Conservation (phyloP, 2,888 invertebrate genomes). For the Machimus rusticus region DNA sequence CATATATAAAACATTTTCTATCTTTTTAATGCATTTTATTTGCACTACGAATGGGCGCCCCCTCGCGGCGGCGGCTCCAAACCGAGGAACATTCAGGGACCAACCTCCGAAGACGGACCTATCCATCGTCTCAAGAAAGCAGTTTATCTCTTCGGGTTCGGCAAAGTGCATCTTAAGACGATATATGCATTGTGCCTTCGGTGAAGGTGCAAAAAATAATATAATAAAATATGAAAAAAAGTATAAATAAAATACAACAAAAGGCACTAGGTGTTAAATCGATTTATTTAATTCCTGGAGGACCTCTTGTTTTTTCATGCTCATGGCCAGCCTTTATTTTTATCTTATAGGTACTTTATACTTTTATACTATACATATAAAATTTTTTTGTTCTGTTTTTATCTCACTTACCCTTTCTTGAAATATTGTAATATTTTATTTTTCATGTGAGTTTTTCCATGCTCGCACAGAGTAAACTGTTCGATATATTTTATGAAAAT, state of each 20-base stretch:
- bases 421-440: neutral
- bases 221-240: neutral
- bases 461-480: neutral
- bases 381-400: neutral
- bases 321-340: neutral
- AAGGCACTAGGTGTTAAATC: slow-evolving; percentile 32
- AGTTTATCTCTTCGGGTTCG: neutral
- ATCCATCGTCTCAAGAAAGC: neutral
- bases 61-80: neutral
- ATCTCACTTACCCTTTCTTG: neutral
- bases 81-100: neutral
- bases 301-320: neutral
- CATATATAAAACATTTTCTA: neutral
- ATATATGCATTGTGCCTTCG: neutral
- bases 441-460: slow-evolving; percentile 10
- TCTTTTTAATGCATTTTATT: slow-evolving; percentile 5
- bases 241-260: neutral
- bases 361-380: too few relatives aligned
- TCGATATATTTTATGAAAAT: slow-evolving; percentile 20
- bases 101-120: neutral
- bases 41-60: neutral
- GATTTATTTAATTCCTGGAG: slow-evolving; percentile 32
- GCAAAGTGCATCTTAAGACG: neutral
- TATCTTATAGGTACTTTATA: too few relatives aligned
- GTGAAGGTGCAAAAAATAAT: neutral